Evolutionary conservation across 2,113 vertebrate species (phyloP).

Genomic region (Hymenochirus boettgeri): DNA sequence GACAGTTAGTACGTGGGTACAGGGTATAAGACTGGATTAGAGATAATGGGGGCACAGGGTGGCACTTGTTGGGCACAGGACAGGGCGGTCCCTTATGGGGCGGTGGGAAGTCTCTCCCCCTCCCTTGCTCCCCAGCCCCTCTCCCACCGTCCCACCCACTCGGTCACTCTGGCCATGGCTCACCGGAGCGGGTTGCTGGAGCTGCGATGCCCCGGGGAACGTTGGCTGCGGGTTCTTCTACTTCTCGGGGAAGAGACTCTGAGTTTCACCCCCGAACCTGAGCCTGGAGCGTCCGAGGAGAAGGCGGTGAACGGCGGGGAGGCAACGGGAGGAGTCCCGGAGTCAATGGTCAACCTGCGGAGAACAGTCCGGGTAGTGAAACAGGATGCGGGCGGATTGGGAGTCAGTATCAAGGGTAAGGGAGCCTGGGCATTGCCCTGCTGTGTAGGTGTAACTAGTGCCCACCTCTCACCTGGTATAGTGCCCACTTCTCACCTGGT

Average conservation of each 20-base stretch:
- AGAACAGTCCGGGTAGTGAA: conserved; percentile 90
- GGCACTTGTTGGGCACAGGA: too few relatives aligned
- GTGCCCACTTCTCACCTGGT: too few relatives aligned
- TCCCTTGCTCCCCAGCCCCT: background rate
- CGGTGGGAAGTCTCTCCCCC: too few relatives aligned
- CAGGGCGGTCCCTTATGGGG: too few relatives aligned
- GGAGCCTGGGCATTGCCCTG: background rate
- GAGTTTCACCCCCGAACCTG: conserved; percentile 70
- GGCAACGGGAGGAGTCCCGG: conserved; percentile 67
- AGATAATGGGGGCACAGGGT: too few relatives aligned
- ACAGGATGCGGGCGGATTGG: conserved; percentile 91
- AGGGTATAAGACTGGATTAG: too few relatives aligned
- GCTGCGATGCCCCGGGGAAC: conserved; percentile 74
- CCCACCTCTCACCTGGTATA: background rate
- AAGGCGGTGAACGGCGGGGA: conserved; percentile 80
- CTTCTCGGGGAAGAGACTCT: conserved; percentile 75
- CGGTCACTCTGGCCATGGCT: conserved; percentile 90
- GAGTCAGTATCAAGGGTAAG: conserved; percentile 95
- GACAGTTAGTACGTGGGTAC: too few relatives aligned
- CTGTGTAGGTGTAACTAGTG: background rate
- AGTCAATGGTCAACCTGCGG: conserved; percentile 86
- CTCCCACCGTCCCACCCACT: conserved; percentile 40
- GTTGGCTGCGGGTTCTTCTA: conserved; percentile 81
- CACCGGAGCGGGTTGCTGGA: conserved; percentile 87
- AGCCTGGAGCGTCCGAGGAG: conserved; percentile 50